phyloP scores from a whole-genome alignment of 2,888 invertebrate species.

The Pasiphila rectangulata region DNA sequence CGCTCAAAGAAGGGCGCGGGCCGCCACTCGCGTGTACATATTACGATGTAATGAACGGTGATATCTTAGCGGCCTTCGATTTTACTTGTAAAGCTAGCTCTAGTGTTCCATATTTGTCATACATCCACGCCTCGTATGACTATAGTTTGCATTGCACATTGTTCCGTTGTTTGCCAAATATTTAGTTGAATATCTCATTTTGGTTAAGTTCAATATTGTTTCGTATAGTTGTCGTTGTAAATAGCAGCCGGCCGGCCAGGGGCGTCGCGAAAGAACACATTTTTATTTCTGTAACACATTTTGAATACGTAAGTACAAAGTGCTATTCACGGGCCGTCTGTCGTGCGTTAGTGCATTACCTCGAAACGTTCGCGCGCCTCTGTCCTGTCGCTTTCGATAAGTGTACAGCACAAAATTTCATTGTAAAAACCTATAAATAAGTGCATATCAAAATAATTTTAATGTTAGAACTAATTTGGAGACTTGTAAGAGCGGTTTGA shows the following conservation, averaged over 20 bases:
- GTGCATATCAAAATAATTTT: constrained; percentile 78
- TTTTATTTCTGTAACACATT: constrained; percentile 41
- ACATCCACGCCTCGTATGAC: constrained; percentile 48
- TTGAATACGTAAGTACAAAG: constrained; percentile 56
- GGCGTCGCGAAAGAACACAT: constrained; percentile 42
- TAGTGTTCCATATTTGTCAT: constrained; percentile 61
- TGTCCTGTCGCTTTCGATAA: constrained; percentile 47
- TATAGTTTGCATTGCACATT: constrained; percentile 51
- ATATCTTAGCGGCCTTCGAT: constrained; percentile 81
- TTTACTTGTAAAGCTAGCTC: constrained; percentile 78
- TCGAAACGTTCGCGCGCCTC: constrained; percentile 37
- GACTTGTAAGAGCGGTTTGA: constrained; percentile 49
- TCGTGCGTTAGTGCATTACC: constrained; percentile 43
- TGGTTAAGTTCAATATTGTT: constrained; percentile 54
- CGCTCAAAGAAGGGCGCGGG: constrained; percentile 48
- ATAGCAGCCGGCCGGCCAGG: constrained; percentile 52
- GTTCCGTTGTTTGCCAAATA: constrained; percentile 72
- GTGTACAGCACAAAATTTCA: constrained; percentile 77
- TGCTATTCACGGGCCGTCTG: constrained; percentile 44
- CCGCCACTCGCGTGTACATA: constrained; percentile 60
- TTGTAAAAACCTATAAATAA: constrained; percentile 74
- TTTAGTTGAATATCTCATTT: constrained; percentile 60
- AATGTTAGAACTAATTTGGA: constrained; percentile 70
- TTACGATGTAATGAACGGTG: constrained; percentile 75
- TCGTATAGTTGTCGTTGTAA: constrained; percentile 65